Base-by-base conservation (phyloP, 2,888 invertebrate genomes). In the Netelia inedita region DNA sequence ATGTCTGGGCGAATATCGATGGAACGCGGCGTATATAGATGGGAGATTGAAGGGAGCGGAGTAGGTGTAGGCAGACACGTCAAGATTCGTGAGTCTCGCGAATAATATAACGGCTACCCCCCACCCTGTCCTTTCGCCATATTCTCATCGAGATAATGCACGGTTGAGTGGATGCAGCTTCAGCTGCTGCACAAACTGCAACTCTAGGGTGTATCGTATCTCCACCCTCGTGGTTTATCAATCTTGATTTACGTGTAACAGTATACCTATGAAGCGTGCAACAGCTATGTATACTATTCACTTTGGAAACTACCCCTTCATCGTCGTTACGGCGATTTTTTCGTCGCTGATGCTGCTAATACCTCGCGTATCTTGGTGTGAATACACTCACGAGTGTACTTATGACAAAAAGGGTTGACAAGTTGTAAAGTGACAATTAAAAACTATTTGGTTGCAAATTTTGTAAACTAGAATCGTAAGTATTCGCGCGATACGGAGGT, bases 81-180 rank as follows among this genome's bases (percentile, higher is more conserved):
- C 75, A 76, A 75, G 75, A 72, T 85, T 85, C 82, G 65, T 63
- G 79, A 75, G 72, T 57, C 79, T 55, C 59, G 16, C 46, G 46
- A 66, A 66, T 66, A 82, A 79, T 82, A 87, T 87, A 83, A 87
- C 88, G 65, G 69, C 71, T 61, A 83, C 57, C 72, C 72, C 83
- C 14, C 50, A 72, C 76, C 79, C 50, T n/a, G 65, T 65, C 65
- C 57, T 43, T 74, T 61, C 57, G 53, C 75, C 66, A 87, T 86
- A 90, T 90, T 91, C 91, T 92, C 92, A 92, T 92, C 89, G 89
- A 89, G 91, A 91, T 92, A 92, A 93, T 93, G 92, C 91, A 91
- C 88, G 87, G 88, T 89, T 91, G 91, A 92, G 92, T 91, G 90
- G 91, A 91, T 91, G 90, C 90, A 90, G 82, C 87, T 79, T 68